phyloP scores from a whole-genome alignment of 2,113 vertebrate species.

The Scartelaos histophorus region DNA sequence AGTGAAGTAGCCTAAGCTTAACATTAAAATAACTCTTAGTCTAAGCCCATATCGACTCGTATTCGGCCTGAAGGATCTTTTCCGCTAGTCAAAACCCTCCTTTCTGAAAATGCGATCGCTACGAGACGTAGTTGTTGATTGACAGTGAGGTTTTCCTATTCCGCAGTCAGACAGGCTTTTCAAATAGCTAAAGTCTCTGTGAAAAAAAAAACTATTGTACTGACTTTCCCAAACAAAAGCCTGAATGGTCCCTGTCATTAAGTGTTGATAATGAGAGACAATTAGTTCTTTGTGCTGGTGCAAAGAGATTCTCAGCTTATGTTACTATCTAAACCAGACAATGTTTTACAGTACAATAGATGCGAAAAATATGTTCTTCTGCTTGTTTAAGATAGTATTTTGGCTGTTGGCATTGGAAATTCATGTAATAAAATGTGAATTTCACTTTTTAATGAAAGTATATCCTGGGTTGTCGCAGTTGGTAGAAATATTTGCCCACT shows the following conservation, averaged over 20 bases:
- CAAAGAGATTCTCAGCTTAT: conserved; percentile 5
- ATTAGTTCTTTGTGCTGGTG: conserved; percentile 5
- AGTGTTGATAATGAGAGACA: conserved; percentile 5
- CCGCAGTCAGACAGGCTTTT: background rate
- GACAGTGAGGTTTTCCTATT: background rate
- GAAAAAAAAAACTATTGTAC: conserved; percentile 2
- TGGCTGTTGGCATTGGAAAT: background rate
- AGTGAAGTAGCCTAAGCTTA: background rate
- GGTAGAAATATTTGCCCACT: background rate
- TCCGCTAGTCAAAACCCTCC: background rate
- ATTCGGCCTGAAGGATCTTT: background rate
- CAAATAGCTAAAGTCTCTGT: background rate
- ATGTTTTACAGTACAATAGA: conserved; percentile 4
- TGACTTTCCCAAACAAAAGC: conserved; percentile 7
- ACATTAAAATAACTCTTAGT: background rate
- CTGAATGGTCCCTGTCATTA: conserved; percentile 7
- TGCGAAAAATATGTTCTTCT: background rate
- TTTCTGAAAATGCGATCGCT: background rate
- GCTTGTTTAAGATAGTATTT: too few species aligned
- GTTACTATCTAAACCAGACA: conserved; percentile 9
- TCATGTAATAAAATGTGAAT: background rate
- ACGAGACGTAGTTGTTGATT: background rate
- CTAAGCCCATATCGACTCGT: background rate
- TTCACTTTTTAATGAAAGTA: background rate
- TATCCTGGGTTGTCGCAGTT: background rate